Conservation (phyloP, 2,888 invertebrate genomes). For the Galerucella calmariensis region DNA sequence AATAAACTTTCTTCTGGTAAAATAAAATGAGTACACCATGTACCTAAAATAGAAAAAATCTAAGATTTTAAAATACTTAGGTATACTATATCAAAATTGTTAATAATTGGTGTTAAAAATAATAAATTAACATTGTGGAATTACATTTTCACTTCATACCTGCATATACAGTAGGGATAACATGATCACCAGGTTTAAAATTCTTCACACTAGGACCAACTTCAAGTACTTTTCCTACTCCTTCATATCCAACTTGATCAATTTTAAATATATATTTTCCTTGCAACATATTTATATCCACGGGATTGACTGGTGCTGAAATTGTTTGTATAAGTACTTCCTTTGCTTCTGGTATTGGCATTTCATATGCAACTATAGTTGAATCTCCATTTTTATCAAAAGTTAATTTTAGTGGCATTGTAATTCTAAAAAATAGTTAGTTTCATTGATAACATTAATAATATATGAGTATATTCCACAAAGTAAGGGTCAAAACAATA, state of each 20-base stretch:
- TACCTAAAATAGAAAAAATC: constrained; percentile 70
- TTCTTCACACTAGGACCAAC: constrained; percentile 72
- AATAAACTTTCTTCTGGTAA: constrained; percentile 67
- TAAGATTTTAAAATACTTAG: no score
- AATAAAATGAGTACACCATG: constrained; percentile 83
- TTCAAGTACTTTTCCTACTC: constrained; percentile 84
- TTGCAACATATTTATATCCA: constrained; percentile 97
- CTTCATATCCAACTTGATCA: constrained; percentile 92
- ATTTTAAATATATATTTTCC: constrained; percentile 85
- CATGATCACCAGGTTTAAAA: constrained; percentile 80
- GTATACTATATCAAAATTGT: not conserved
- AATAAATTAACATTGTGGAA: no score
- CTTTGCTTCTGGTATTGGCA: constrained; percentile 69
- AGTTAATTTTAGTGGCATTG: not conserved
- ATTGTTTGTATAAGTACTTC: constrained; percentile 87
- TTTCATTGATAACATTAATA: no score
- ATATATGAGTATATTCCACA: no score
- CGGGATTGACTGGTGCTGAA: constrained; percentile 95
- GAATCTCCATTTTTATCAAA: constrained; percentile 75
- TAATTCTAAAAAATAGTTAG: not conserved
- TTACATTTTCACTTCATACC: constrained; percentile 3
- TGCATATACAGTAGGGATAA: constrained; percentile 78
- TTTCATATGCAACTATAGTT: constrained; percentile 75
- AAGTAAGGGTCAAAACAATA: no score
- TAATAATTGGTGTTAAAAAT: not conserved